phyloP scores from a whole-genome alignment of 2,113 vertebrate species.

The Prietella phreatophila region DNA sequence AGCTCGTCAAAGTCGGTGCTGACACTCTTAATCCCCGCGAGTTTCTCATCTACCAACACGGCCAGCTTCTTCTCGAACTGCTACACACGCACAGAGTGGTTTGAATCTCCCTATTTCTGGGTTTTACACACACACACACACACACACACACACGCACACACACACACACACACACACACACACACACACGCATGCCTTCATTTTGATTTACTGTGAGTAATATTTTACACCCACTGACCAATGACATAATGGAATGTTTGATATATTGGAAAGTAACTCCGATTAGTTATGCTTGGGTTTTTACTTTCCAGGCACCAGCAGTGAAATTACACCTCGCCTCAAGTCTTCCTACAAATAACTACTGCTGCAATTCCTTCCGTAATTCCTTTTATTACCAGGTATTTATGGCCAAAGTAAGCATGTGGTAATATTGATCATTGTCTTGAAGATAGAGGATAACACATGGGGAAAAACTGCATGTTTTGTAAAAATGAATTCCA shows the following conservation, averaged over 20 bases:
- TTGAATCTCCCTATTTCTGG: slow-evolving; percentile 47
- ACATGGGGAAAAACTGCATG: neutral
- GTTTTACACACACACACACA: neutral
- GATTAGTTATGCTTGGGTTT: slow-evolving; percentile 39
- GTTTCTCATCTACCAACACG: slow-evolving; percentile 79
- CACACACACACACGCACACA: slow-evolving; percentile 29
- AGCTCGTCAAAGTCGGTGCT: slow-evolving; percentile 64
- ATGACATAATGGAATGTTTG: slow-evolving; percentile 16
- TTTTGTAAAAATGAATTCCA: neutral
- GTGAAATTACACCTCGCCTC: slow-evolving; percentile 78
- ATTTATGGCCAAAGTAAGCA: slow-evolving; percentile 24
- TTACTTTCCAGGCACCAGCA: slow-evolving; percentile 71
- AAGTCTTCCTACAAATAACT: slow-evolving; percentile 73
- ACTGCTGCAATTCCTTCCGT: slow-evolving; percentile 76
- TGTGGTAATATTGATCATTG: neutral
- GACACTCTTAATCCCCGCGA: slow-evolving; percentile 76
- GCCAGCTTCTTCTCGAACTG: slow-evolving; percentile 73
- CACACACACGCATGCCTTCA: neutral
- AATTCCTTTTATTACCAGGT: slow-evolving; percentile 88
- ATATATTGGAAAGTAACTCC: slow-evolving; percentile 7
- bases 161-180: slow-evolving; percentile 49
- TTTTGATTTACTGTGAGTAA: slow-evolving; percentile 9
- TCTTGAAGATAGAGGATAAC: neutral
- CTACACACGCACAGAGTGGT: slow-evolving; percentile 74
- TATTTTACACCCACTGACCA: slow-evolving; percentile 21